These are phyloP conservation scores for Brachionichthys hirsutus DNA, from an alignment of 2,113 vertebrate species.

Conservation along the genomic window DNA sequence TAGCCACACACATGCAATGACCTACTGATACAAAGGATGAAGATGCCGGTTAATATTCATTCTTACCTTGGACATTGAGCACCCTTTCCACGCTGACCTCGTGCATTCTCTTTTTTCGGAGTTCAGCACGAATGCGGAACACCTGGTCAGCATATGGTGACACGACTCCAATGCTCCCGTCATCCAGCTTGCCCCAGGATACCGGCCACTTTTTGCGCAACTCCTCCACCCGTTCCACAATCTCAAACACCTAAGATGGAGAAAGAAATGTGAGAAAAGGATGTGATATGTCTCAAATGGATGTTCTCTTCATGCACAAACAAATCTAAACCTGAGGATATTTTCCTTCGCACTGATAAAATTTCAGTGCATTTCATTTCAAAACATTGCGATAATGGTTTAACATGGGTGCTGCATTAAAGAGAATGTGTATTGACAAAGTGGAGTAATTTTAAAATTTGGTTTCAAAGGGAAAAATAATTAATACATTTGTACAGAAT, in stretches of 20 bases:
- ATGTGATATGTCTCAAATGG: neutral
- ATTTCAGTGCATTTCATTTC: too few relatives aligned
- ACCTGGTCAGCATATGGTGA: conserved; percentile 97
- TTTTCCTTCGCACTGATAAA: too few relatives aligned
- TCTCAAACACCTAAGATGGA: conserved; percentile 91
- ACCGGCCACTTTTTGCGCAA: conserved; percentile 97
- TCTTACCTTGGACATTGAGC: conserved; percentile 96
- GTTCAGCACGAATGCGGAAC: conserved; percentile 94
- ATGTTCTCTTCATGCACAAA: neutral
- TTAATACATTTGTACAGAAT: too few relatives aligned
- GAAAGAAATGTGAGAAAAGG: neutral
- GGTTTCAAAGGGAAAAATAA: too few relatives aligned
- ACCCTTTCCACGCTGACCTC: conserved; percentile 98
- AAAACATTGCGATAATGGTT: too few relatives aligned
- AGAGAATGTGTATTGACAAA: too few relatives aligned
- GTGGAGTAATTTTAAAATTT: too few relatives aligned
- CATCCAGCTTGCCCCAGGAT: conserved; percentile 96
- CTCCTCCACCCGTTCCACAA: conserved; percentile 97
- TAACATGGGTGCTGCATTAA: too few relatives aligned
- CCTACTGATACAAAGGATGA: neutral
- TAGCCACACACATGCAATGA: too few relatives aligned
- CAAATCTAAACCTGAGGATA: neutral
- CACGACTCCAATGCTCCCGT: conserved; percentile 96
- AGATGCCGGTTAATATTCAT: neutral
- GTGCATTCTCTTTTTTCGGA: conserved; percentile 95